These are phyloP conservation scores for Orthonevra nobilis DNA, from an alignment of 2,888 invertebrate species.

Conservation along the genomic window DNA sequence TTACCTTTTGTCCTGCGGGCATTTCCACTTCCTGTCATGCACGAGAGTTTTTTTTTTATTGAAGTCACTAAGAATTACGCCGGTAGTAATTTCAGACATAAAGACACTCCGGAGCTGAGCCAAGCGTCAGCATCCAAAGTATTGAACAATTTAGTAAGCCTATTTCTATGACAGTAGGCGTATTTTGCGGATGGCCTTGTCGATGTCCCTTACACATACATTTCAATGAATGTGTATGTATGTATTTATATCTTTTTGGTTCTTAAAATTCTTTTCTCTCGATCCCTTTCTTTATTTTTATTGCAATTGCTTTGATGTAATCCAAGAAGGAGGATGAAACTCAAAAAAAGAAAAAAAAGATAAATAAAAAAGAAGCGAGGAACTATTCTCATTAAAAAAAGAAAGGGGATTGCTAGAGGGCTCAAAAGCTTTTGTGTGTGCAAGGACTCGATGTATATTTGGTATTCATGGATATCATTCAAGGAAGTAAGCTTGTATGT, in stretches of 20 bases:
- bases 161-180: conserved; percentile 37
- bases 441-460: conserved; percentile 27
- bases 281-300: conserved; percentile 55
- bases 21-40: conserved; percentile 18
- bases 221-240: no score
- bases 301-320: conserved; percentile 64
- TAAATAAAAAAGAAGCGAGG: not conserved
- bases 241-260: not conserved
- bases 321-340: conserved; percentile 18
- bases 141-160: conserved; percentile 46
- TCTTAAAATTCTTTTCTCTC: conserved; percentile 15
- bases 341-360: not conserved
- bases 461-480: conserved; percentile 33
- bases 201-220: conserved; percentile 35
- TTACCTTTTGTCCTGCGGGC: conserved; percentile 59
- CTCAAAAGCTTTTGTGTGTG: conserved; percentile 46
- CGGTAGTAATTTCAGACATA: conserved; percentile 1
- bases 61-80: no score
- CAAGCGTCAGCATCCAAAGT: conserved; percentile 44
- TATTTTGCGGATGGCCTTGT: conserved; percentile 42
- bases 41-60: not conserved
- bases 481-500: conserved; percentile 10
- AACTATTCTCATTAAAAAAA: conserved; percentile 50
- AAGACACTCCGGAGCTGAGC: conserved; percentile 2
- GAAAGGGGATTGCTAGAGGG: conserved; percentile 34